Percentiles rank a stretch among this genome's conserved stretches.
Conservation (phyloP, 2,113 vertebrate species). For the Leptocoma aspasia region DNA sequence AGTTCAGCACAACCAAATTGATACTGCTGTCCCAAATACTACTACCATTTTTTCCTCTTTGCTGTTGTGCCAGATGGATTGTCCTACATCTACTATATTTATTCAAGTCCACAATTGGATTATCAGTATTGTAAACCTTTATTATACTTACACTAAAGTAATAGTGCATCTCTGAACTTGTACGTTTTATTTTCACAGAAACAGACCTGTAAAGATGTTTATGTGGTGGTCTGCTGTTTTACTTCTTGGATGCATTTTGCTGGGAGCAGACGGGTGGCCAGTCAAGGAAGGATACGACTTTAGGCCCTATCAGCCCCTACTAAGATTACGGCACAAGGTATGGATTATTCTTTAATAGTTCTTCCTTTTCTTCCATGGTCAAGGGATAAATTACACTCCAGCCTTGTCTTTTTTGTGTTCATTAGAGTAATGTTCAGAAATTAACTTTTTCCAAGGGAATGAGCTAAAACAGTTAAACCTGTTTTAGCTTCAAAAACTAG, state of each 20-base stretch:
- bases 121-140: background rate
- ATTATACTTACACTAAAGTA: background rate
- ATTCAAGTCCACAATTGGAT: background rate
- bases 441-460: background rate
- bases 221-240: constrained; percentile 66
- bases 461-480: no score
- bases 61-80: background rate
- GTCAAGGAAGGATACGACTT: constrained; percentile 66
- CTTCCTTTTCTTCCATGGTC: background rate
- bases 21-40: background rate
- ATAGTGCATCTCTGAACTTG: constrained; percentile 8
- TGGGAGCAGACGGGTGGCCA: constrained; percentile 70
- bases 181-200: constrained; percentile 65
- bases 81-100: background rate
- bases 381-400: background rate
- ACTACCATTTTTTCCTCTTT: background rate
- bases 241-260: constrained; percentile 69
- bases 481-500: background rate
- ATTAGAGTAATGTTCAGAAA: background rate
- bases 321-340: constrained; percentile 80
- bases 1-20: background rate
- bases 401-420: background rate
- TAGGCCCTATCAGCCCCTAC: constrained; percentile 60
- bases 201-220: constrained; percentile 67
- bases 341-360: background rate